phyloP scores from a whole-genome alignment of 2,888 invertebrate genomes.

The Megamerina dolium region DNA sequence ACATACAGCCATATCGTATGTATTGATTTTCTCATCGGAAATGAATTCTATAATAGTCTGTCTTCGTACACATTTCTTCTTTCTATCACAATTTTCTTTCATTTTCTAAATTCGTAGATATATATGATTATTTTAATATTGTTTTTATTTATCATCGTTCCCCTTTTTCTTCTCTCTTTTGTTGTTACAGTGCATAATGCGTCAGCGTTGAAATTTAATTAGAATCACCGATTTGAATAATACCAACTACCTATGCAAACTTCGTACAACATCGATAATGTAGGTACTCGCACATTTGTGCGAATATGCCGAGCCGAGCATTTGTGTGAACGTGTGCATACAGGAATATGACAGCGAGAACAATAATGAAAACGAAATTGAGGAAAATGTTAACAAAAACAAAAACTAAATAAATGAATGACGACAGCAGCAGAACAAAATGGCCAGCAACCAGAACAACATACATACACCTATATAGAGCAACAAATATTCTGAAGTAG shows the following conservation, averaged over 20 bases:
- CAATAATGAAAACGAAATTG: conserved; percentile 8
- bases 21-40: too few species aligned
- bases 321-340: neutral
- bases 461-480: too few species aligned
- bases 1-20: neutral
- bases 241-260: neutral
- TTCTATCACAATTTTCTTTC: too few species aligned
- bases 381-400: conserved; percentile 10
- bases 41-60: too few species aligned
- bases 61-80: too few species aligned
- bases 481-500: too few species aligned
- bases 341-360: neutral
- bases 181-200: conserved; percentile 19
- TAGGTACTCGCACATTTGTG: too few species aligned
- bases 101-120: neutral
- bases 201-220: conserved; percentile 37
- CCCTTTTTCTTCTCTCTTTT: too few species aligned
- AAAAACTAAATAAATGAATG: conserved; percentile 20
- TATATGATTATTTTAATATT: neutral
- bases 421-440: conserved; percentile 28
- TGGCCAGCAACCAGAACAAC: neutral
- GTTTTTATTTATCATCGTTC: neutral
- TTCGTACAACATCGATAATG: too few species aligned
- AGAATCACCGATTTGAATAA: conserved; percentile 22
- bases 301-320: too few species aligned